Conservation (phyloP, 92 coral and sea anemone genomes). For the Porites rus region DNA sequence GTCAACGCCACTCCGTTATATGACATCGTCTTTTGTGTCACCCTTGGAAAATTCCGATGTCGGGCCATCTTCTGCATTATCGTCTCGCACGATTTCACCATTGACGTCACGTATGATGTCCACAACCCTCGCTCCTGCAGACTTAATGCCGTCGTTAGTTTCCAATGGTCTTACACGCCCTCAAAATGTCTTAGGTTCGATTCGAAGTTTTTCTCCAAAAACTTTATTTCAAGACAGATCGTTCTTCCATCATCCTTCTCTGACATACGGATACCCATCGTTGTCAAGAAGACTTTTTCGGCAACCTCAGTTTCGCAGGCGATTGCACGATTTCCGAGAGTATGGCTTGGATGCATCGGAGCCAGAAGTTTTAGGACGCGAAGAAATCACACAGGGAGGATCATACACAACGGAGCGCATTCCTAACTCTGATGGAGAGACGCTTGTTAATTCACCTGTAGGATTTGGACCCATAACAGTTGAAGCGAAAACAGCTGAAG, state of each 20-base stretch:
- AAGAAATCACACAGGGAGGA: conserved; percentile 72
- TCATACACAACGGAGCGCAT: conserved; percentile 74
- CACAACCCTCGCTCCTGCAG: conserved; percentile 27
- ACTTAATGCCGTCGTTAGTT: conserved; percentile 19
- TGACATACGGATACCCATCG: conserved; percentile 17
- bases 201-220: conserved; percentile 2
- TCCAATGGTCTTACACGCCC: conserved; percentile 29
- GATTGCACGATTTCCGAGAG: conserved; percentile 60
- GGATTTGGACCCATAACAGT: conserved; percentile 99
- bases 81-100: conserved; percentile 28
- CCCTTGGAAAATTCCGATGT: conserved; percentile 13
- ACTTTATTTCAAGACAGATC: conserved; percentile 36
- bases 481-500: conserved; percentile 97
- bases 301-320: conserved; percentile 79
- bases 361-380: conserved; percentile 59
- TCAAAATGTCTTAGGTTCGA: conserved; percentile 2
- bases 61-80: conserved; percentile 1
- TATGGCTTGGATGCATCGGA: conserved; percentile 52
- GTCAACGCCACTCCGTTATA: conserved; percentile 22
- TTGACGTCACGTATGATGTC: conserved; percentile 33
- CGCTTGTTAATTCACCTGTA: conserved; percentile 79
- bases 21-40: conserved; percentile 40
- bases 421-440: conserved; percentile 72
- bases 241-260: conserved; percentile 6
- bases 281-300: conserved; percentile 21